These are phyloP conservation scores for Cenopis cana DNA, from an alignment of 2,888 invertebrate species.

Conservation along the genomic window DNA sequence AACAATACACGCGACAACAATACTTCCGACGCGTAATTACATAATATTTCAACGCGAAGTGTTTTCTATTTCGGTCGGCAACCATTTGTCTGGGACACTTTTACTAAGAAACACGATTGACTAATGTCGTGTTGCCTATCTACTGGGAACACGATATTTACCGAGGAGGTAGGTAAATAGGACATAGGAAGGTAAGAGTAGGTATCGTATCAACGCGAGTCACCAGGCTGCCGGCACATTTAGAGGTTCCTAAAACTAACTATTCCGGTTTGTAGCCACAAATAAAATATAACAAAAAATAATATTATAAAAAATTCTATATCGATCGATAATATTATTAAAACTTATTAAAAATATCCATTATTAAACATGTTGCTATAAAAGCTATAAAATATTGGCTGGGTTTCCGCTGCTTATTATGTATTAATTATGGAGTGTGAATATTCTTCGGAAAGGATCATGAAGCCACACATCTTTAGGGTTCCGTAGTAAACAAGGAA, in stretches of 20 bases:
- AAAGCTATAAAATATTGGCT: too few species aligned
- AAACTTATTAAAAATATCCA: too few species aligned
- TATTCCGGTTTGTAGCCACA: too few species aligned
- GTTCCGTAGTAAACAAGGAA: too few species aligned
- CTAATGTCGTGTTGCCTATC: constrained; percentile 19
- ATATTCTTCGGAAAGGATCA: too few species aligned
- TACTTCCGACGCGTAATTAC: constrained; percentile 58
- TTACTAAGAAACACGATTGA: constrained; percentile 25
- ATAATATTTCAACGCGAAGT: constrained; percentile 63
- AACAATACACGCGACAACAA: constrained; percentile 18
- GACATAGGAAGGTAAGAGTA: not conserved
- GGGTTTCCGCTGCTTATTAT: too few species aligned
- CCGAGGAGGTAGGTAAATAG: not conserved
- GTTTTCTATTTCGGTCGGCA: constrained; percentile 50
- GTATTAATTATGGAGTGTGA: too few species aligned
- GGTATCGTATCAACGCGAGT: not conserved
- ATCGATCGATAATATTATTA: too few species aligned
- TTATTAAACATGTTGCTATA: too few species aligned
- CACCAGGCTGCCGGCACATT: not conserved
- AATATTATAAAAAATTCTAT: too few species aligned
- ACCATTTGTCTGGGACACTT: constrained; percentile 35
- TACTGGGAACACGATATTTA: constrained; percentile 7
- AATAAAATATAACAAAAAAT: too few species aligned
- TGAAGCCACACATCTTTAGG: too few species aligned
- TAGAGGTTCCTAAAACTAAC: not conserved